phyloP scores from a whole-genome alignment of 2,113 vertebrate genomes.

The Zosterops japonicus region DNA sequence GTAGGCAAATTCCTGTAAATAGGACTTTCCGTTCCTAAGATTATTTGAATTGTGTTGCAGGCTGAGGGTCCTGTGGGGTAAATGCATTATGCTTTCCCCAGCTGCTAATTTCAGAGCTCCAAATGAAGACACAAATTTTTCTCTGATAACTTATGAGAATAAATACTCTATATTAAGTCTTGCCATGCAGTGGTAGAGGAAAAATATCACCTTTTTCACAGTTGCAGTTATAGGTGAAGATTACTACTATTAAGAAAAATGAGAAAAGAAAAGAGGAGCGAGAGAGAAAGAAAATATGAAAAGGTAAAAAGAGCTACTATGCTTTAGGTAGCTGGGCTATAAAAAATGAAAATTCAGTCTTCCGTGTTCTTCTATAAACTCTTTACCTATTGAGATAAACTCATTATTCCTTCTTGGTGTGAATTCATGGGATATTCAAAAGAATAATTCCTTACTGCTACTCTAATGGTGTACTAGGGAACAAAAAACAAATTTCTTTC shows the following conservation, averaged over 20 bases:
- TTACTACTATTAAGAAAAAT: neutral
- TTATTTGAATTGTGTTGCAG: neutral
- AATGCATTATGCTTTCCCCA: neutral
- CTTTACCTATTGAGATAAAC: neutral
- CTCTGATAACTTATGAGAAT: neutral
- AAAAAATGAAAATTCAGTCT: neutral
- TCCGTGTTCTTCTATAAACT: neutral
- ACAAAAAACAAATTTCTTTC: neutral
- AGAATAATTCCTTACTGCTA: neutral
- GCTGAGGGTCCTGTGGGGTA: neutral
- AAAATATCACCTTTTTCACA: neutral
- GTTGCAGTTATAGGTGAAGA: neutral
- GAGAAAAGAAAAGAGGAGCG: neutral
- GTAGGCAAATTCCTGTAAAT: neutral
- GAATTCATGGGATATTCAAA: neutral
- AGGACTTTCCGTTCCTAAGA: neutral
- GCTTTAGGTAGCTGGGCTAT: neutral
- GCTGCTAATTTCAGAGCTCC: neutral
- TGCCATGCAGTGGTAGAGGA: neutral
- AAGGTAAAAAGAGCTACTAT: rapidly evolving
- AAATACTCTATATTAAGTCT: neutral
- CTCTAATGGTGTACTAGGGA: neutral
- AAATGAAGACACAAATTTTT: neutral
- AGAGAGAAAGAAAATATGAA: too few species aligned
- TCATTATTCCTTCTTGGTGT: neutral